These are phyloP conservation scores for Perca schrenkii DNA, from an alignment of 2,113 vertebrate species.

Conservation along the genomic window DNA sequence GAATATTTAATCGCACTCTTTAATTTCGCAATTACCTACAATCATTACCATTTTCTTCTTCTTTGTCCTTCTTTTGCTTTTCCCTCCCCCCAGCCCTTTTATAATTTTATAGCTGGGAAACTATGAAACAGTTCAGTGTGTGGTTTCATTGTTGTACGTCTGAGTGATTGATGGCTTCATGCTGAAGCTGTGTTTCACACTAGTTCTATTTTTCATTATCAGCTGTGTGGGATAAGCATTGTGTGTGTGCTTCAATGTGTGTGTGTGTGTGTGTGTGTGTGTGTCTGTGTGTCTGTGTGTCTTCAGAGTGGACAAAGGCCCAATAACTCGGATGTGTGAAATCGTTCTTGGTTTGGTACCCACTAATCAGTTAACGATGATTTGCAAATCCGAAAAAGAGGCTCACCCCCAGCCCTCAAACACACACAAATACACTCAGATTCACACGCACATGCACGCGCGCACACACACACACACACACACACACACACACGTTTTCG, in stretches of 20 bases:
- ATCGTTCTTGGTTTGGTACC: slow-evolving; percentile 61
- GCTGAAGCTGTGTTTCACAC: slow-evolving; percentile 84
- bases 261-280: slow-evolving; percentile 77
- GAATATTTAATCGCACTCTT: slow-evolving; percentile 13
- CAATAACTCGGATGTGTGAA: slow-evolving; percentile 67
- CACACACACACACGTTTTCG: slow-evolving; percentile 22
- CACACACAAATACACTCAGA: slow-evolving; percentile 10
- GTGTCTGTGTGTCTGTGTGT: slow-evolving; percentile 69
- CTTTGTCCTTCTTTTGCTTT: neutral
- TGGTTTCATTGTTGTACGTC: slow-evolving; percentile 82
- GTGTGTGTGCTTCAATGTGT: slow-evolving; percentile 55
- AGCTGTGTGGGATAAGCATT: slow-evolving; percentile 83
- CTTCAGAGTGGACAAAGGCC: slow-evolving; percentile 42
- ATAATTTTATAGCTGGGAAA: slow-evolving; percentile 70
- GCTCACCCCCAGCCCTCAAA: slow-evolving; percentile 20
- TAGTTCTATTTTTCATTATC: slow-evolving; percentile 85
- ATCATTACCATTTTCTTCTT: slow-evolving; percentile 21
- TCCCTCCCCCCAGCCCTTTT: slow-evolving; percentile 22
- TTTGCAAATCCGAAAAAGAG: slow-evolving; percentile 74
- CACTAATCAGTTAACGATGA: slow-evolving; percentile 67
- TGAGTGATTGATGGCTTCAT: slow-evolving; percentile 86
- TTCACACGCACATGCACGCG: slow-evolving; percentile 5
- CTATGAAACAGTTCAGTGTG: slow-evolving; percentile 69
- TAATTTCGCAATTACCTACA: slow-evolving; percentile 17
- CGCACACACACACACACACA: slow-evolving; percentile 26